phyloP scores from a whole-genome alignment of 2,797 vertebrate genomes.

The Gymnopithys bicolor region DNA sequence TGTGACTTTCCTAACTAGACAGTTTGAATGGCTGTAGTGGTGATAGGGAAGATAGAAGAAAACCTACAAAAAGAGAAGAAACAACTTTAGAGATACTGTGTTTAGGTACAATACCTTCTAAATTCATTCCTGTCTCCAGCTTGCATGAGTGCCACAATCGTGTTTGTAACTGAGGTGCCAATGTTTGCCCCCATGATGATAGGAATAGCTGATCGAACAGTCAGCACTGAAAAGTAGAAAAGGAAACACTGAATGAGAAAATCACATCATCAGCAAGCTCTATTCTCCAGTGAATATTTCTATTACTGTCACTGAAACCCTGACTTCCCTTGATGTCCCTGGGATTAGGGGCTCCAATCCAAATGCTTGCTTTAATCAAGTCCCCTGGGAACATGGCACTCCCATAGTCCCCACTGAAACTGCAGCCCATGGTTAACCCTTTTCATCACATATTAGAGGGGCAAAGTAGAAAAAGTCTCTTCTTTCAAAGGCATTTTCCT shows the following conservation, averaged over 20 bases:
- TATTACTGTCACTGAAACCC: background rate
- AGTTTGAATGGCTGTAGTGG: background rate
- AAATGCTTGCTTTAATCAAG: background rate
- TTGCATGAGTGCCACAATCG: conserved; percentile 96
- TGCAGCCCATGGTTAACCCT: background rate
- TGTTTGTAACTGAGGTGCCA: conserved; percentile 97
- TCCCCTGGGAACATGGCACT: accelerated
- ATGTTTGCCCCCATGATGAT: conserved; percentile 99
- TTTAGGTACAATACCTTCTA: conserved; percentile 84
- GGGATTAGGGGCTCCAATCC: background rate
- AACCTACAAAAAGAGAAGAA: background rate
- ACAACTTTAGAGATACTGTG: background rate
- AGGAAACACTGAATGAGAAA: background rate
- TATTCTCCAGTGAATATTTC: background rate
- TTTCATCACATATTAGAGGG: background rate
- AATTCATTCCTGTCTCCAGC: conserved; percentile 93
- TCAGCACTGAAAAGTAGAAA: conserved; percentile 82
- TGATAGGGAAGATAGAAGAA: background rate
- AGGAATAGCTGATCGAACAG: conserved; percentile 88
- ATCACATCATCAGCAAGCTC: background rate
- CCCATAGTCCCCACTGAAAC: background rate
- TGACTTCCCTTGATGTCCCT: background rate
- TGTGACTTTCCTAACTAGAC: background rate
- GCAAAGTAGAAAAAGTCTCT: background rate
- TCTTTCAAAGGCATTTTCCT: background rate